Base-by-base conservation (phyloP, 1,140 invertebrate species). In the Trigoniulus corallinus region DNA sequence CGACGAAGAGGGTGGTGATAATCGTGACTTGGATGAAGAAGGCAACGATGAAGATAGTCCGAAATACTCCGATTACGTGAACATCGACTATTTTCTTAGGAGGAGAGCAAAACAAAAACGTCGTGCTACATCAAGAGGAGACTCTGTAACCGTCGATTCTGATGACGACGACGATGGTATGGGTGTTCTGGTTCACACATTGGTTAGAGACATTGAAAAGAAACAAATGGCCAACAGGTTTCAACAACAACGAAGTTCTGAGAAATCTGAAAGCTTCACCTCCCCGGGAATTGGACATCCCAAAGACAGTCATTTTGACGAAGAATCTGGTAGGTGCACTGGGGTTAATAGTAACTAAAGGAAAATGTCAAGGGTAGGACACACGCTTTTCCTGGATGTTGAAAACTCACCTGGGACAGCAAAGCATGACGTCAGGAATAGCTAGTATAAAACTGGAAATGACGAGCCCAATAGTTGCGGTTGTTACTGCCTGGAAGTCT, bases 21-120 rank as follows among this genome's bases (percentile, higher is more conserved):
- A 34, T 7, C 7, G 29, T 15, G 29, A 34, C 7, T 34, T 34
- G 15, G 29, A 34, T 34, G 29, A 34, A 7, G 29, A 15, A 34
- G 45, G 49, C 2, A 51, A 54, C 10, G 54, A 53, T 12, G 43
- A 47, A n/a, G 53, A 56, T 45, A 51, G 47, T 18, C 53, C 55
- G 13, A 62, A 78, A 63, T 57, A 58, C 48, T 81, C 81, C 53
- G 57, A 59, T 41, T 60, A 60, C 48, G 59, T 59, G 46, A 60
- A 60, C 51, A 57, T 60, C 41, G 59, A 60, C 53, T 60, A 56
- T 47, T 59, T 60, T 47, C 43, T 60, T 3, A 13, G 50, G 22
- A 44, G 39, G 21, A 53, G 49, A 41, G 34, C 53, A 18, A n/a
- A 43, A 29, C 27, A 18, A 3, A 48, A 54, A 44, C 34, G 21